Base-by-base conservation (phyloP, 1,140 invertebrate genomes). In the Neoseiulus cucumeris region DNA sequence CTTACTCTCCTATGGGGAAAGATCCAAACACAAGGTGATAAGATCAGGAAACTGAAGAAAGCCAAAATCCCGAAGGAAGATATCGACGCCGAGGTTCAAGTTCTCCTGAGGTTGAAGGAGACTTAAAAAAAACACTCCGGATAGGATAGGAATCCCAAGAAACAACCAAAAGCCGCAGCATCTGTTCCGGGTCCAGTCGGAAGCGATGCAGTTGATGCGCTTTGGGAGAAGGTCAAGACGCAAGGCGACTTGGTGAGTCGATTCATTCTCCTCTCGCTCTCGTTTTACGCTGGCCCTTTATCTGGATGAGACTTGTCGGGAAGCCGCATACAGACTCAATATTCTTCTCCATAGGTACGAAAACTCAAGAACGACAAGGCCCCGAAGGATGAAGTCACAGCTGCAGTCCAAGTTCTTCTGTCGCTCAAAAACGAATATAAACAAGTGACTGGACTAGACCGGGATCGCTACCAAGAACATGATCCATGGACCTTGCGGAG, bases 371-470 rank as follows among this genome's bases (percentile, higher is more conserved):
- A 77, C 0, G 75, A 81, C 6, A 87, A 87, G 71, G 82, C 83
- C 29, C 68, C 71, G 30, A 76, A 80, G 79, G 79, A 78, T 5
- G 72, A 77, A 20, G 78, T 89, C 64, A 83, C 87, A 70, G 77
- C 75, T 14, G 85, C 82, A 71, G 86, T 91, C n/a, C 81, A 86
- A 74, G 76, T 77, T 64, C 76, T 93, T 33, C 75, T 91, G 66
- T 75, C 78, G 22, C 75, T 94, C 1, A 94, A 94, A 76, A 78
- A 76, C 1, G 80, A 87, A 65, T 94, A 86, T 73, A 91, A 91
- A 77, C 76, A 79, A 51, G 71, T 80, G 22, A 85, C 85, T 2
- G 86, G 85, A 5, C 77, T 79, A 44, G 85, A 87, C 64, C 79
- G 76, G 76, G 77, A 75, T 42, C 74, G n/a, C n/a, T n/a, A n/a